Evolutionary conservation across 2,888 invertebrate species (phyloP), one percentile per base, ranked within the genome.

Genomic region (Ganaspis brasiliensis): DNA sequence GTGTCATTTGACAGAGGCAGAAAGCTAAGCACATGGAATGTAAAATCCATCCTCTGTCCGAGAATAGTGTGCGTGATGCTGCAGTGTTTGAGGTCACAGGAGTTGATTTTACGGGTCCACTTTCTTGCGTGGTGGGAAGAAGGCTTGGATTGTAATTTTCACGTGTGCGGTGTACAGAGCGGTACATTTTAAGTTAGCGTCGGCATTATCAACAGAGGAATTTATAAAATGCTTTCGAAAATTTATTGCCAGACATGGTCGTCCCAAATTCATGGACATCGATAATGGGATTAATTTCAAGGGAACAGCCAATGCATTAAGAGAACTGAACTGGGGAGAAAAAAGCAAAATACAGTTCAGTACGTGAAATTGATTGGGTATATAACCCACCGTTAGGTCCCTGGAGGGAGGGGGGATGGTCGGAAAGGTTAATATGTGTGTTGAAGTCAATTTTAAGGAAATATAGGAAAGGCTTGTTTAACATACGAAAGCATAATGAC

Each of bases 21-120:
- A 14, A 52, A n/a, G 16, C n/a, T 0, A 52, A 52, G 16, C 14
- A 1, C 10, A 52, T 52, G 52, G 52, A 2, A 52, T 52, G 52
- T 8, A n/a, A 52, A 16, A 52, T 6, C 16, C 52, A 14, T 16
- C 16, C 16, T 52, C 16, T 52, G 6, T n/a, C 52, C n/a, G 24
- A 74, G 12, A 83, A 88, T 75, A 77, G 88, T 19, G 83, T 88
- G 4, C 78, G 82, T 14, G 81, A 86, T 59, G 57, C 76, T 9
- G 21, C 21, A 0, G 67, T 78, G n/a, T n/a, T n/a, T n/a, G n/a
- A n/a, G n/a, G n/a, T n/a, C n/a, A n/a, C n/a, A n/a, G n/a, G n/a
- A n/a, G 75, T 89, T 4, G 89, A 90, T 80, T 81, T 90, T 57
- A 81, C 85, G 0, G 91, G 91, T 0, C 90, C 91, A 0, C 24